Evolutionary conservation across 2,888 invertebrate genomes (phyloP).

Genomic region (Melangyna quadrimaculata): DNA sequence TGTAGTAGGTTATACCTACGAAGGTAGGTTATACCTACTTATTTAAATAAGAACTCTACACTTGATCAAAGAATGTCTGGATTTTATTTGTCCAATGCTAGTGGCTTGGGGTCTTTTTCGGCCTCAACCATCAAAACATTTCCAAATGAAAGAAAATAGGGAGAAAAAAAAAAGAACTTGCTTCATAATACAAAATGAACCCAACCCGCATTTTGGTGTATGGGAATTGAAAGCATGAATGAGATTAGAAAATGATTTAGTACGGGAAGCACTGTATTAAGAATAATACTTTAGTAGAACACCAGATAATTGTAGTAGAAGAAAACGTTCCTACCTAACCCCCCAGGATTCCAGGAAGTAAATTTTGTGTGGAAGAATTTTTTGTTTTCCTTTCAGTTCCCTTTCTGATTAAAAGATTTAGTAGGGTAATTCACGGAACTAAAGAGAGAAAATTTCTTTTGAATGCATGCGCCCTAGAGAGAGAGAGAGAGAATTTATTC

Average conservation of each 20-base stretch:
- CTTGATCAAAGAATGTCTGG: conserved; percentile 26
- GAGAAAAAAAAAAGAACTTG: neutral
- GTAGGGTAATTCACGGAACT: conserved; percentile 21
- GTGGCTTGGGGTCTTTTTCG: neutral
- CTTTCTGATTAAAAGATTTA: conserved; percentile 33
- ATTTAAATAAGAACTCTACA: conserved; percentile 47
- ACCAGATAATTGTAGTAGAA: conserved; percentile 45
- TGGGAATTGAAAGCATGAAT: conserved; percentile 12
- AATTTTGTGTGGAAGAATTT: conserved; percentile 59
- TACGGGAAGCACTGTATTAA: conserved; percentile 28
- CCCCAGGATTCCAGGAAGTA: conserved; percentile 39
- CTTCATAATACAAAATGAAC: neutral
- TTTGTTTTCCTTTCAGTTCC: neutral
- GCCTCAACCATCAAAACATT: neutral
- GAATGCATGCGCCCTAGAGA: conserved; percentile 58
- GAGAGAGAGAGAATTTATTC: conserved; percentile 23
- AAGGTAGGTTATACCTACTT: too few species aligned
- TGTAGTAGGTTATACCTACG: conserved; percentile 1
- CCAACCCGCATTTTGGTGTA: conserved; percentile 47
- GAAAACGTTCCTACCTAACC: neutral
- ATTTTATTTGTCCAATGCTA: neutral
- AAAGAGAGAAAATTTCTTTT: conserved; percentile 20
- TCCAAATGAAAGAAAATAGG: neutral
- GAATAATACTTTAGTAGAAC: conserved; percentile 48
- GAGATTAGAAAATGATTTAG: conserved; percentile 39